Evolutionary conservation across 2,113 vertebrate species (phyloP).

Genomic region (Halcyon malimbica): DNA sequence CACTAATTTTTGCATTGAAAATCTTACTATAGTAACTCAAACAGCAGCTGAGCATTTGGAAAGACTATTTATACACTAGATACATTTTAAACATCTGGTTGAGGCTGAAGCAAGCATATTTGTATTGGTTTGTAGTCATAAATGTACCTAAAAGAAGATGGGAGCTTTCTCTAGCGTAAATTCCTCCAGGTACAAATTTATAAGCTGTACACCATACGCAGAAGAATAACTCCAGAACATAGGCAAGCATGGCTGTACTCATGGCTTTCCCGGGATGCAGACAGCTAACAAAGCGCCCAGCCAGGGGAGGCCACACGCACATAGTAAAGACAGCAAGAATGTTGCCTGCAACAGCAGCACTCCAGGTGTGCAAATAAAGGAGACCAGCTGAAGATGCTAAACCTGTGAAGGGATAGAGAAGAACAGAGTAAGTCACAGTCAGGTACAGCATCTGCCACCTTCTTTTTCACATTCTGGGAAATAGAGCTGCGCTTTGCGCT

Average conservation of each 20-base stretch:
- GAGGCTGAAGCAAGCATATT: not conserved
- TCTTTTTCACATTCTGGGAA: not conserved
- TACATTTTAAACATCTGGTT: not conserved
- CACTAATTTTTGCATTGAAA: not conserved
- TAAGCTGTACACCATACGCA: constrained; percentile 80
- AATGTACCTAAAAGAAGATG: constrained; percentile 76
- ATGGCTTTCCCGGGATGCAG: constrained; percentile 67
- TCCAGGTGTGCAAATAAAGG: constrained; percentile 73
- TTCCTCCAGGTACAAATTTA: constrained; percentile 80
- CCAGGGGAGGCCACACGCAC: constrained; percentile 69
- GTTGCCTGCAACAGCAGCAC: constrained; percentile 70
- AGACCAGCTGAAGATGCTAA: constrained; percentile 65
- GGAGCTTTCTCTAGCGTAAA: constrained; percentile 75
- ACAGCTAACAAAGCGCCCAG: constrained; percentile 52
- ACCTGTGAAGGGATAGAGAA: constrained; percentile 59
- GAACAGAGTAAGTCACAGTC: not conserved
- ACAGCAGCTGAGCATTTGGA: not conserved
- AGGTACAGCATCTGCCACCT: not conserved
- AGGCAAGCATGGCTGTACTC: constrained; percentile 65
- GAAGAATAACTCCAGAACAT: constrained; percentile 70
- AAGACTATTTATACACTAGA: not conserved
- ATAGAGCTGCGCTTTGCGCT: not conserved
- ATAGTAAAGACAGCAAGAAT: constrained; percentile 69
- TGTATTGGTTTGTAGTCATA: not conserved
- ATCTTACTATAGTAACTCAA: not conserved